These are phyloP conservation scores for Garra rufa DNA, from an alignment of 2,113 vertebrate species.

Conservation along the genomic window DNA sequence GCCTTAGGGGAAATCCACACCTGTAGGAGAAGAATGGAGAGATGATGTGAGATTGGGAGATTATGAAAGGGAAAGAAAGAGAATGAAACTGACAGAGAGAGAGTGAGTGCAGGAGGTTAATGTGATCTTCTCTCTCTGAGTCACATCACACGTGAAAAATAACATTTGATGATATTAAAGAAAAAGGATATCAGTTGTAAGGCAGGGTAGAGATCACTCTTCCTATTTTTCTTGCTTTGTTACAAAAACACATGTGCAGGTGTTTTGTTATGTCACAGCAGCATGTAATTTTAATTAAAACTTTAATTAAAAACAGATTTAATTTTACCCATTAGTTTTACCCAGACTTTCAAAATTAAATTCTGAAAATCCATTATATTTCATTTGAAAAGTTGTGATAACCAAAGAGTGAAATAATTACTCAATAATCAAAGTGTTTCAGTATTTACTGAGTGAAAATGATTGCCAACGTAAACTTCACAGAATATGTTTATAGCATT, in stretches of 20 bases:
- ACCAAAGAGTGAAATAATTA: too few species aligned
- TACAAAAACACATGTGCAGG: neutral
- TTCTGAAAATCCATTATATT: too few species aligned
- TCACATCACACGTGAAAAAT: slow-evolving; percentile 22
- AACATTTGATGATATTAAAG: slow-evolving; percentile 14
- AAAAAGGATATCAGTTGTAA: neutral
- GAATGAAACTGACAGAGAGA: neutral
- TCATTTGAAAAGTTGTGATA: too few species aligned
- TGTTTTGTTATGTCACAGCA: neutral
- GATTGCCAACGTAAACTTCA: too few species aligned
- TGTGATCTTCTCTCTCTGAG: slow-evolving; percentile 15
- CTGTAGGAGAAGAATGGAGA: neutral
- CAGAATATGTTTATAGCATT: too few species aligned
- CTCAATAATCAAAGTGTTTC: too few species aligned
- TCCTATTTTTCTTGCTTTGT: neutral
- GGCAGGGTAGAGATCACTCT: neutral
- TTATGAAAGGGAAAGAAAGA: slow-evolving; percentile 20
- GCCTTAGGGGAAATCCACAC: neutral
- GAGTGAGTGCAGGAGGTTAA: slow-evolving; percentile 7
- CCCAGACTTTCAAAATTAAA: too few species aligned
- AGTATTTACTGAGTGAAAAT: too few species aligned
- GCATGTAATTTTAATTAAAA: neutral
- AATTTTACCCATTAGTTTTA: too few species aligned
- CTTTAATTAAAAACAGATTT: neutral
- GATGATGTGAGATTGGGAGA: slow-evolving; percentile 9